Evolutionary conservation across 2,797 vertebrate genomes (phyloP).

Genomic region (Phrynocephalus forsythii): DNA sequence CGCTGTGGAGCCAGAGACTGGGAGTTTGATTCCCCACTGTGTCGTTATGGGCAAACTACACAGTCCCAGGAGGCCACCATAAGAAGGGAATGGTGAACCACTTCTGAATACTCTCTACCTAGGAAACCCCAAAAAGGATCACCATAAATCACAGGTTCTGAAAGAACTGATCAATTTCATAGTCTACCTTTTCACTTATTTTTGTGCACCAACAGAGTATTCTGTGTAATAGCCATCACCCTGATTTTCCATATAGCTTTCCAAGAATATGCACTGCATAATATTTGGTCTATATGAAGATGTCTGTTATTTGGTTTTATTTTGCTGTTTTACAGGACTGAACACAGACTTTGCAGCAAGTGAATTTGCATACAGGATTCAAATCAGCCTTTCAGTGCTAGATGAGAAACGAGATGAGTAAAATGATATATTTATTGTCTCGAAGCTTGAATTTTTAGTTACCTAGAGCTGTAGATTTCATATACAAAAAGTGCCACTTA

Average conservation of each 20-base stretch:
- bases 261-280: constrained; percentile 1
- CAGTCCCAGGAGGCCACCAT: too few species aligned
- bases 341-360: constrained; percentile 22
- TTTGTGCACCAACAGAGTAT: too few species aligned
- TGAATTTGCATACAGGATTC: constrained; percentile 42
- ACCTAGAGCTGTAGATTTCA: constrained; percentile 43
- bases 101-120: too few species aligned
- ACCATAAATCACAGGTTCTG: too few species aligned
- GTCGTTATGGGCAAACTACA: too few species aligned
- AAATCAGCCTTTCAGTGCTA: constrained; percentile 33
- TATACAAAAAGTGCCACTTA: constrained; percentile 57
- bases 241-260: not conserved
- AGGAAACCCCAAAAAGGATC: too few species aligned
- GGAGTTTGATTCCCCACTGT: too few species aligned
- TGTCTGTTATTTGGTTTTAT: constrained; percentile 11
- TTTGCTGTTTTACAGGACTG: constrained; percentile 24
- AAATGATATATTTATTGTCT: constrained; percentile 29
- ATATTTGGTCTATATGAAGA: not conserved
- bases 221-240: not conserved
- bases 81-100: not conserved
- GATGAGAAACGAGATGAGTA: constrained; percentile 21
- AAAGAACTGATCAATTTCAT: too few species aligned
- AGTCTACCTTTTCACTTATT: too few species aligned
- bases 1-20: too few species aligned
- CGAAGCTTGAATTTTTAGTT: constrained; percentile 54